Evolutionary conservation across 2,113 vertebrate species (phyloP).

Genomic region (Himantopus leucocephalus): DNA sequence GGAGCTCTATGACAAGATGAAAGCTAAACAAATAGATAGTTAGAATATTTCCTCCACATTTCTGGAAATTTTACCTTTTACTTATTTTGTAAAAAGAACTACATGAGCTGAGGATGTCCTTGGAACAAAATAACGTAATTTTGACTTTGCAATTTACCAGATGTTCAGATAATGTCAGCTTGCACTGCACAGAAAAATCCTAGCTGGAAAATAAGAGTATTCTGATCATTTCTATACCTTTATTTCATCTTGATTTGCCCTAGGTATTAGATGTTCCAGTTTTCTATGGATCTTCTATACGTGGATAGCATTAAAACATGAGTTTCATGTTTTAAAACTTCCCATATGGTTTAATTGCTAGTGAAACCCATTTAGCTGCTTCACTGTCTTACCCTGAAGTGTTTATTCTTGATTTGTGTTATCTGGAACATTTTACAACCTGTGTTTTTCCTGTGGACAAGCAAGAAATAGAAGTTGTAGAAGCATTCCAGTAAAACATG

Average conservation of each 20-base stretch:
- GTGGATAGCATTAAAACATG: neutral
- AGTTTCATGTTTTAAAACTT: neutral
- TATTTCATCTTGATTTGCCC: neutral
- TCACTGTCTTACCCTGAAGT: neutral
- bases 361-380: neutral
- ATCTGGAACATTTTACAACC: neutral
- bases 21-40: neutral
- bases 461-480: neutral
- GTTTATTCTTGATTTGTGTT: neutral
- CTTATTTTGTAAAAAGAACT: neutral
- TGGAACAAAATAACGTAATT: neutral
- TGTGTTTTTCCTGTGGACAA: neutral
- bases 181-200: neutral
- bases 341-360: neutral
- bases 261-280: neutral
- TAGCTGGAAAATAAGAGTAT: neutral
- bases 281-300: neutral
- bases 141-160: neutral
- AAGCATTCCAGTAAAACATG: neutral
- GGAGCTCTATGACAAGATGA: neutral
- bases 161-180: neutral
- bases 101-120: neutral
- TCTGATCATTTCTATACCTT: neutral
- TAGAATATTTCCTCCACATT: neutral
- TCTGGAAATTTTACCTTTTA: neutral